Base-by-base conservation (phyloP, 2,888 invertebrate species). In the Erebia palarica region DNA sequence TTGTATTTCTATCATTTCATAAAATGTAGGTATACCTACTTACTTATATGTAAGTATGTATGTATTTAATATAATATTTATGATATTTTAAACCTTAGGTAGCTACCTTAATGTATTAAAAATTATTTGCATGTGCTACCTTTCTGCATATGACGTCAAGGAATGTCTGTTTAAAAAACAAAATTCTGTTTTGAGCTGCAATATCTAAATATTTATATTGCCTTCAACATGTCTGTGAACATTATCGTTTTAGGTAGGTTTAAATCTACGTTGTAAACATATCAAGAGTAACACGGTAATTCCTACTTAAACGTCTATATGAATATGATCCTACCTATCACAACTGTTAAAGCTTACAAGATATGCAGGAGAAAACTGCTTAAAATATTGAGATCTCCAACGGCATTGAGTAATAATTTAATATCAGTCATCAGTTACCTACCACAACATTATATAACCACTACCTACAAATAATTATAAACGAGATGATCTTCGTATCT, bases 191-290 rank as follows among this genome's bases (percentile, higher is more conserved):
- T 81, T 80, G 81, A 82, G 81, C 82, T 81, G 80, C 68, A 59
- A 64, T 71, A 81, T 77, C 84, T 88, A 87, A 87, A 88, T 84
- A 87, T 86, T 84, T 82, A 80, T 82, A 79, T 84, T n/a, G 55
- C 47, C 53, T 49, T 27, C 53, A 59, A 36, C 42, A 61, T 70
- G 49, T 67, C 60, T 70, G 70, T 63, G 63, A 66, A 57, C 47
- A 49, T 65, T 65, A 65, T 66, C 66, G 66, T 27, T 66, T 61
- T 58, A 14, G 55, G 59, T 55, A 57, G 44, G 14, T 13, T n/a
- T n/a, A 68, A 27, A 13, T 55, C n/a, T 60, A 66, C 21, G 16
- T 60, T 66, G 21, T 65, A 61, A 60, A 53, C 66, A 70, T 36
- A 16, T 59, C 49, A 67, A 58, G 42, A 47, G 47, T 47, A 47